A percentile compares a stretch with the other conserved stretches of the same genome.
These are phyloP conservation scores for Sinodicranocentrus sp. DNA, from an alignment of 2,888 invertebrate species.

Conservation along the genomic window DNA sequence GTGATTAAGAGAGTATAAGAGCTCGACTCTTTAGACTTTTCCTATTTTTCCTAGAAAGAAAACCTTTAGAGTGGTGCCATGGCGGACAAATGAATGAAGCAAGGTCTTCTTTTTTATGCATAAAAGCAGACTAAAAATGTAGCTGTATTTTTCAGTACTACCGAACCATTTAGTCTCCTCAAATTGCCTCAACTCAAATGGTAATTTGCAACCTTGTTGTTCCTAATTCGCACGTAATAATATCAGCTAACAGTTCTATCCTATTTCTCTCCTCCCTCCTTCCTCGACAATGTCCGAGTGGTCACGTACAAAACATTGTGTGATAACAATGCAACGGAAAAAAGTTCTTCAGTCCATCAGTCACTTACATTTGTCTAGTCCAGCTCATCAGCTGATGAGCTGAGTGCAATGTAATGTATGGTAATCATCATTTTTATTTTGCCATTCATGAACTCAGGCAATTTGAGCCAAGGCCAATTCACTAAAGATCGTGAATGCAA, in stretches of 20 bases:
- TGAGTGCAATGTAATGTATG: neutral
- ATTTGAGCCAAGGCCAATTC: slow-evolving; percentile 19
- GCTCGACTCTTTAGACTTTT: neutral
- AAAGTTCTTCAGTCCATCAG: slow-evolving; percentile 14
- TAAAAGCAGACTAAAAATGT: no score
- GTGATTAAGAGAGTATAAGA: neutral
- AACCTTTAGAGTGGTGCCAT: neutral
- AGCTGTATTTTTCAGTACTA: neutral
- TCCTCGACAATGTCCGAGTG: neutral
- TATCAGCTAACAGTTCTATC: slow-evolving; percentile 20
- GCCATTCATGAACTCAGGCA: neutral
- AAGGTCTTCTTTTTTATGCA: neutral
- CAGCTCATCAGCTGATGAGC: neutral
- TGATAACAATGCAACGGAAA: slow-evolving; percentile 9
- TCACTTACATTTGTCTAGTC: neutral
- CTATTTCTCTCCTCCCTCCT: neutral
- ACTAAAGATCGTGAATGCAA: neutral
- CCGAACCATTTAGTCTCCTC: slow-evolving; percentile 7
- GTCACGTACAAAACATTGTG: slow-evolving; percentile 5
- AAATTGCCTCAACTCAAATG: slow-evolving; percentile 17
- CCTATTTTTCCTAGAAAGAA: neutral
- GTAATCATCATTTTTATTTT: slow-evolving; percentile 9
- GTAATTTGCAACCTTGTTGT: slow-evolving; percentile 10
- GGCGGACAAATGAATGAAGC: neutral
- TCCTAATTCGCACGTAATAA: slow-evolving; percentile 25